Conservation (phyloP, 2,888 invertebrate genomes). For the Leptopilina syphax region DNA sequence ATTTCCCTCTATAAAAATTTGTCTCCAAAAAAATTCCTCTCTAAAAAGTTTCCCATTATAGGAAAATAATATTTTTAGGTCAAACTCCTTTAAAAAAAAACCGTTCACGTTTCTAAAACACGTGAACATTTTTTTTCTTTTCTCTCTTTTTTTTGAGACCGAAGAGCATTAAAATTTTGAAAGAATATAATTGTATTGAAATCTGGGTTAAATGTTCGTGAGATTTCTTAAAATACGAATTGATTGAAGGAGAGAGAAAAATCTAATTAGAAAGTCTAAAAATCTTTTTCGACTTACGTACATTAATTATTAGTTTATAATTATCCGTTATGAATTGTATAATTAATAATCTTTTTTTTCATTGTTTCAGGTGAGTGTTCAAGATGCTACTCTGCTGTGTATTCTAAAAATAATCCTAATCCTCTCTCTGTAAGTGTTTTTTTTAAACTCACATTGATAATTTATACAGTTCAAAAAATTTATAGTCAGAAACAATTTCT, state of each 20-base stretch:
- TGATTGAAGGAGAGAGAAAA: not conserved
- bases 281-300: not conserved
- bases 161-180: slow-evolving; percentile 7
- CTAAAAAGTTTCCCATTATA: too few species aligned
- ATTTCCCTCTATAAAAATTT: too few species aligned
- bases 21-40: too few species aligned
- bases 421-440: not conserved
- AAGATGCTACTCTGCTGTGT: not conserved
- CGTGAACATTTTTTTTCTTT: not conserved
- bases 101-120: not conserved
- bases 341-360: not conserved
- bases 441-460: too few species aligned
- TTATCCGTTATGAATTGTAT: not conserved
- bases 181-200: not conserved
- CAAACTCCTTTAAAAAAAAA: not conserved
- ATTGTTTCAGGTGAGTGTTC: slow-evolving; percentile 21
- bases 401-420: not conserved
- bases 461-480: too few species aligned
- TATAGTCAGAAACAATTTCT: too few species aligned
- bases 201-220: not conserved
- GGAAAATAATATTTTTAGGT: too few species aligned
- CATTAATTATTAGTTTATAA: not conserved
- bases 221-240: not conserved
- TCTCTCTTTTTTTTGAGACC: not conserved
- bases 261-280: slow-evolving; percentile 9